phyloP scores from a whole-genome alignment of 2,797 vertebrate species.

The Myioborus miniatus region DNA sequence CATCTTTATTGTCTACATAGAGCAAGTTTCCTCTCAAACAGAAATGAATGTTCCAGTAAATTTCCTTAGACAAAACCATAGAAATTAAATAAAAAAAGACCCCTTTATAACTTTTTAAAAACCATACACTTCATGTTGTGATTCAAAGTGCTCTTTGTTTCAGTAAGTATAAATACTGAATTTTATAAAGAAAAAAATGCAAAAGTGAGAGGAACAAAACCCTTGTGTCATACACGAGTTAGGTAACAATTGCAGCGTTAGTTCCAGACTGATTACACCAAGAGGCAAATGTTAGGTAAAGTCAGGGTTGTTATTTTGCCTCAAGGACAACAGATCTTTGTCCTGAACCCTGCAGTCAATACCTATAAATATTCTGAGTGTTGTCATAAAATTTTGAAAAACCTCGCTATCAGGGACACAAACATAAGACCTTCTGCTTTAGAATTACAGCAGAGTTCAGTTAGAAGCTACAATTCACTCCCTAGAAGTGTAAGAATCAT shows the following conservation, averaged over 20 bases:
- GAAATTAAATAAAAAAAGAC: neutral
- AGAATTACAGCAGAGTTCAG: neutral
- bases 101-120: conserved; percentile 27
- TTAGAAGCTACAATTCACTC: neutral
- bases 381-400: conserved; percentile 33
- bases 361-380: conserved; percentile 32
- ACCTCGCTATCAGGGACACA: neutral
- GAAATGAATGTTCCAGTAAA: conserved; percentile 58
- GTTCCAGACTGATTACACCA: neutral
- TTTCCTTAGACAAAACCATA: conserved; percentile 30
- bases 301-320: conserved; percentile 15
- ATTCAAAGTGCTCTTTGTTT: conserved; percentile 64
- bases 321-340: conserved; percentile 56
- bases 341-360: conserved; percentile 23
- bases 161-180: neutral
- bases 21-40: conserved; percentile 51
- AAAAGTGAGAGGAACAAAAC: conserved; percentile 11
- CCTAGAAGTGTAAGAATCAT: neutral
- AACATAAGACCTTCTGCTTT: neutral
- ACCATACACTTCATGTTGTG: neutral
- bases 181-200: neutral
- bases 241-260: neutral
- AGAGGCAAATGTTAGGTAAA: conserved; percentile 38
- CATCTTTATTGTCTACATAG: conserved; percentile 58
- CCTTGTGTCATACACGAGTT: neutral